phyloP scores from a whole-genome alignment of 2,797 vertebrate genomes.

The Hylomyscus alleni region DNA sequence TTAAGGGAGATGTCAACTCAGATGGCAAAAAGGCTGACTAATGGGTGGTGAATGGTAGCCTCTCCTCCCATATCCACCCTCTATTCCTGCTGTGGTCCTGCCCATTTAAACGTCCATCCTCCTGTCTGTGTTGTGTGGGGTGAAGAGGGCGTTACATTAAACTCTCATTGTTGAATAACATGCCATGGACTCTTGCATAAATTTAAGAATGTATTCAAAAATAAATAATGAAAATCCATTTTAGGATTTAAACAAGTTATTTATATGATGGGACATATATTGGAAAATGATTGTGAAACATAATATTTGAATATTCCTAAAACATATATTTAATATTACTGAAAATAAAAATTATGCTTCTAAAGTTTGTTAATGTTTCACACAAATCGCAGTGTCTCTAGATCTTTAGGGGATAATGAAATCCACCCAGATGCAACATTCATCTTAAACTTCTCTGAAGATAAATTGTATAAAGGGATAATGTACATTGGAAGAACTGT shows the following conservation, averaged over 20 bases:
- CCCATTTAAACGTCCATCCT: neutral
- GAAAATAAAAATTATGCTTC: neutral
- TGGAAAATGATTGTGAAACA: neutral
- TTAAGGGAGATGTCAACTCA: neutral
- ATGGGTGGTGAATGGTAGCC: neutral
- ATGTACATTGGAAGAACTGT: constrained; percentile 5
- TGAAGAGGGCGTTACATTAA: neutral
- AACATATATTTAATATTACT: neutral
- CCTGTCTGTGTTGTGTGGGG: neutral
- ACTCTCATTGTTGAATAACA: neutral
- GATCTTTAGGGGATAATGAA: neutral
- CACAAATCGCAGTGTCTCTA: neutral
- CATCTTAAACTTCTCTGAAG: constrained; percentile 32
- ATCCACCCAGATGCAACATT: neutral
- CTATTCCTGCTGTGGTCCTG: neutral
- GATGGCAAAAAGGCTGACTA: neutral
- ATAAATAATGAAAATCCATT: neutral
- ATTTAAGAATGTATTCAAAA: constrained; percentile 31
- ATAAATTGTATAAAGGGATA: neutral
- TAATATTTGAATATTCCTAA: constrained; percentile 1
- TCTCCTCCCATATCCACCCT: neutral
- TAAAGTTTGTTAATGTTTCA: constrained; percentile 20
- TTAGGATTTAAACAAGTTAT: neutral
- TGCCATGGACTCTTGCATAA: neutral
- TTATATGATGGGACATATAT: neutral